A percentile compares a stretch with the other conserved stretches of the same genome.
Evolutionary conservation across 2,113 vertebrate genomes (phyloP).

Genomic region (Toxotes jaculatrix): DNA sequence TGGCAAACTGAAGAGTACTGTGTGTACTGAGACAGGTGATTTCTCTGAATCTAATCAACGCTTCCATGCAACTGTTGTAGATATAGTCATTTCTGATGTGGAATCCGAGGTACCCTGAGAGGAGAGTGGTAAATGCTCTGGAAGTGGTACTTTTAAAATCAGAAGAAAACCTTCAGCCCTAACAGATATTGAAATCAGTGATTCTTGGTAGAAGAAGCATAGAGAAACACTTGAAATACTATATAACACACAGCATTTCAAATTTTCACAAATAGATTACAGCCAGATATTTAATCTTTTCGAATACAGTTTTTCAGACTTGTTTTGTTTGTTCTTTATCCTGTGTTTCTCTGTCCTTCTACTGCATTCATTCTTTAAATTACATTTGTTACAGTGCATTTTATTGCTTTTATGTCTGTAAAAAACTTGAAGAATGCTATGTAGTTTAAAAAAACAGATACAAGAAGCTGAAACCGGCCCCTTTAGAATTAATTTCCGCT

Average conservation of each 20-base stretch:
- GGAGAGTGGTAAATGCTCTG: neutral
- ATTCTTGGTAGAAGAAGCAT: neutral
- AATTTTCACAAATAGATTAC: neutral
- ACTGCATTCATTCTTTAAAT: neutral
- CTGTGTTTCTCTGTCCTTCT: neutral
- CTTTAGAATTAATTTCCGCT: neutral
- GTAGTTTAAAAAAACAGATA: neutral
- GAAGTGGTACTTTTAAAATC: neutral
- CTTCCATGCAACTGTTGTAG: neutral
- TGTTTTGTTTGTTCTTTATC: neutral
- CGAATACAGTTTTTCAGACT: neutral
- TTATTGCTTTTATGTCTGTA: neutral
- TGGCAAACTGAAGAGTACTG: neutral
- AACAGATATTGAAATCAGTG: neutral
- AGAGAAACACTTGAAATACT: neutral
- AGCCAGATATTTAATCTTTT: neutral
- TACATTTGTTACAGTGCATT: neutral
- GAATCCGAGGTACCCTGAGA: neutral
- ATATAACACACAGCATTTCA: neutral
- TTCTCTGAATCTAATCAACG: neutral
- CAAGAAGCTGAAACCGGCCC: neutral
- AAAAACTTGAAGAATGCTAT: too few relatives aligned
- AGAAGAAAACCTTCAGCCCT: neutral
- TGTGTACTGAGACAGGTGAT: neutral
- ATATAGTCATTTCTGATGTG: neutral